Evolutionary conservation across 2,113 vertebrate species (phyloP), one percentile per base, ranked within the genome.

Genomic region (Balaenoptera acutorostrata): DNA sequence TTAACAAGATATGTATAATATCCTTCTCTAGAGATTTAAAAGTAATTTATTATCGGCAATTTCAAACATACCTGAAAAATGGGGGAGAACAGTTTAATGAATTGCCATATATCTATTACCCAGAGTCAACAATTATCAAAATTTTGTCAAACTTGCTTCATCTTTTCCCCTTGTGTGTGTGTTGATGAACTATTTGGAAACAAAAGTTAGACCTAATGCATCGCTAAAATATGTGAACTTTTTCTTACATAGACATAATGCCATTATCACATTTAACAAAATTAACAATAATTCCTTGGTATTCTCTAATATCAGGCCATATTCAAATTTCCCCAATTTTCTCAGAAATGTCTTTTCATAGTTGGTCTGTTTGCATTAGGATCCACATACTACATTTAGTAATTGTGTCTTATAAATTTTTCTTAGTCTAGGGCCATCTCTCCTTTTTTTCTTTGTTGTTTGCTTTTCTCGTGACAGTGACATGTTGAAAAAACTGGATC

Each of bases 291-390:
- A 61, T 72, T 95, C 55, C 15, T 69, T 71, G 55, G 13, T n/a
- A 27, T 69, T 96, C 31, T 59, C 23, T 66, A 59, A 61, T 71
- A 49, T 55, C 82, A 77, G 55, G 27, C 46, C 75, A 72, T 77
- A 78, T 72, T 93, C 61, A 59, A 72, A 44, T 92, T 66, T 92
- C n/a, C 18, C 61, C 46, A 39, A 14, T 39, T 71, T 27, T 72
- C 77, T 91, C 39, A 88, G 90, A 89, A 89, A 90, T 55, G 21
- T 63, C 74, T 92, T 90, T 94, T 87, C 46, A 36, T 41, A 69
- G 14, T 36, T 83, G 31, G 41, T 61, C 25, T 87, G 36, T 69
- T 52, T 57, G 36, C 59, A 90, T 77, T 64, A 21, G n/a, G 52
- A 8, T 29, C 5, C 39, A 87, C n/a, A 71, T 46, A 77, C 33